These are phyloP conservation scores for Amphiduros pacificus DNA, from an alignment of 2,888 invertebrate genomes.

Conservation along the genomic window DNA sequence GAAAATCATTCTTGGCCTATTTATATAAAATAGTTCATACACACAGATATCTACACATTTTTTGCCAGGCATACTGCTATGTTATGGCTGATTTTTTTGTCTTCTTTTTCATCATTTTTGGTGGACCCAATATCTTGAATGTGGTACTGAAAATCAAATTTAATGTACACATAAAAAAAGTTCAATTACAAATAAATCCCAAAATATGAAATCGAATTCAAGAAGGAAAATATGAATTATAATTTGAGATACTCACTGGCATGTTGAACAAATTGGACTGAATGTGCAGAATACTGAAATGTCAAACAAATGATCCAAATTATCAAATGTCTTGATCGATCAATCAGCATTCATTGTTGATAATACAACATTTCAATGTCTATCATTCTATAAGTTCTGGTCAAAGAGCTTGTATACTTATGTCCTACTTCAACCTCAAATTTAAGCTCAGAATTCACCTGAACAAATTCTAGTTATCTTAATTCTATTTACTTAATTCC, in stretches of 20 bases:
- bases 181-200: background rate
- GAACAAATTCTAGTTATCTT: too few species aligned
- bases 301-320: too few species aligned
- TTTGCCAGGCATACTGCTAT: background rate
- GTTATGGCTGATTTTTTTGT: slow-evolving; percentile 65
- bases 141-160: slow-evolving; percentile 76
- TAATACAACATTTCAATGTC: too few species aligned
- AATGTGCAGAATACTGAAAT: slow-evolving; percentile 96
- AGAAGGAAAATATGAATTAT: background rate
- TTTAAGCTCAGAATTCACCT: too few species aligned
- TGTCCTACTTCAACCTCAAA: too few species aligned
- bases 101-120: slow-evolving; percentile 78
- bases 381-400: too few species aligned
- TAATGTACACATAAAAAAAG: background rate
- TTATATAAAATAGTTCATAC: background rate
- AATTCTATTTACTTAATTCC: too few species aligned
- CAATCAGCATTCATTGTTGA: too few species aligned
- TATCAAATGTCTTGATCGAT: too few species aligned
- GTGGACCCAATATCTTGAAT: slow-evolving; percentile 83
- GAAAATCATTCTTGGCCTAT: background rate
- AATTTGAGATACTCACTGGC: slow-evolving; percentile 67
- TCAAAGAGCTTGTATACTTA: too few species aligned
- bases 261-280: slow-evolving; percentile 95
- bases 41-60: background rate
- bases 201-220: background rate